Percentiles rank a stretch among this genome's conserved stretches.
phyloP scores from a whole-genome alignment of 2,113 vertebrate genomes.

The Heloderma charlesbogerti region DNA sequence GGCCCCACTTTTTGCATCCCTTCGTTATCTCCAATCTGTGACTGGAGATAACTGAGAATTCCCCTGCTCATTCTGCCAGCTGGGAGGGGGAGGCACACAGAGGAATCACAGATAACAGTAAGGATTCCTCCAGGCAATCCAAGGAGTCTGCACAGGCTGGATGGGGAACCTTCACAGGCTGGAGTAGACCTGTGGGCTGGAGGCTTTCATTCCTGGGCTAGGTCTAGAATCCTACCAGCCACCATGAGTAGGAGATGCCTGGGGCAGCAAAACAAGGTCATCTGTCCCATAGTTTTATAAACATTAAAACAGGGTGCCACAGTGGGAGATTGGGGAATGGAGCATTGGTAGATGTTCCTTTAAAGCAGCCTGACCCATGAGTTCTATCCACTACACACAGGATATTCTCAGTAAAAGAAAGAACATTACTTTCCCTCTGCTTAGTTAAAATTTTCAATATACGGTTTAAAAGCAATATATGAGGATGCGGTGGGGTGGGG shows the following conservation, averaged over 20 bases:
- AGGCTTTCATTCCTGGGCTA: not conserved
- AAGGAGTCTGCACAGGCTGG: too few relatives aligned
- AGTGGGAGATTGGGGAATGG: not conserved
- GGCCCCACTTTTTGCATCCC: too few relatives aligned
- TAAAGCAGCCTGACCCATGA: not conserved
- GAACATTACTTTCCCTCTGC: not conserved
- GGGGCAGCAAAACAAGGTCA: not conserved
- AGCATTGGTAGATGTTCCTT: not conserved
- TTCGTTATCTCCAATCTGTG: too few relatives aligned
- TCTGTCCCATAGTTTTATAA: not conserved
- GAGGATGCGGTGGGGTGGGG: too few relatives aligned
- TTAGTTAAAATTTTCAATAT: not conserved
- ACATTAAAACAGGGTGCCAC: not conserved
- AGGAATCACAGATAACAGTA: too few relatives aligned
- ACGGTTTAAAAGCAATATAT: not conserved
- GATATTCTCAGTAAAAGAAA: not conserved
- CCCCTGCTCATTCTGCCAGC: too few relatives aligned
- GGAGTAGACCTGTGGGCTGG: too few relatives aligned
- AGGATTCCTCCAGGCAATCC: too few relatives aligned
- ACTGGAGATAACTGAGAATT: too few relatives aligned
- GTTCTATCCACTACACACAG: not conserved
- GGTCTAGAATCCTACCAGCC: not conserved
- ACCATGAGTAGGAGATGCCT: not conserved
- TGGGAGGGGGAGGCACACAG: too few relatives aligned
- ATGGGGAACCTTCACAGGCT: too few relatives aligned